Conservation (phyloP, 2,797 vertebrate genomes). For the Macrochelys suwanniensis region DNA sequence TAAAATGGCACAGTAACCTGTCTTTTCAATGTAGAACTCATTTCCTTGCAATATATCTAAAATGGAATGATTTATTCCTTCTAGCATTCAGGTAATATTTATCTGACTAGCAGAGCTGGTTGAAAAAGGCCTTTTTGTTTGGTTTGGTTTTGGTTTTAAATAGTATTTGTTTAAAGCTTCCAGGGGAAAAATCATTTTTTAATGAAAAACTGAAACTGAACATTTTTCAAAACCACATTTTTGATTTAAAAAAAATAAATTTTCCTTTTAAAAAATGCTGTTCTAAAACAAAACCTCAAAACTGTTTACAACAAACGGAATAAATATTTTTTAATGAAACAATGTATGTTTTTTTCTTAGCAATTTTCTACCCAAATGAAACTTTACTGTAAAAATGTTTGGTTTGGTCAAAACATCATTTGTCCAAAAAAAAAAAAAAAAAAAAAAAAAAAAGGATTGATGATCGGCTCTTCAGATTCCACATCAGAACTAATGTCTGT, state of each 20-base stretch:
- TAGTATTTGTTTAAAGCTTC: neutral
- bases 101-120: neutral
- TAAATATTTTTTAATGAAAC: neutral
- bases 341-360: neutral
- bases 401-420: neutral
- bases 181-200: neutral
- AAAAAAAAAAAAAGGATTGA: no score
- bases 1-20: neutral
- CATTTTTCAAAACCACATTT: neutral
- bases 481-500: no score
- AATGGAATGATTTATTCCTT: neutral
- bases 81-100: neutral
- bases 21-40: neutral
- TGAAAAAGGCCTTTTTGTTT: neutral
- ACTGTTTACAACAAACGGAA: neutral
- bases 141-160: neutral
- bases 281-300: neutral
- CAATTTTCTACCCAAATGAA: neutral
- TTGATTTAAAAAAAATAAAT: no score
- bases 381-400: neutral
- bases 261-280: no score
- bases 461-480: no score
- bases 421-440: no score
- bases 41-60: neutral
- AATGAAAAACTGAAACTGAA: neutral